A percentile compares a stretch with the other conserved stretches of the same genome.
phyloP scores from a whole-genome alignment of 2,797 vertebrate species.

The Micropoecilia bifurca region DNA sequence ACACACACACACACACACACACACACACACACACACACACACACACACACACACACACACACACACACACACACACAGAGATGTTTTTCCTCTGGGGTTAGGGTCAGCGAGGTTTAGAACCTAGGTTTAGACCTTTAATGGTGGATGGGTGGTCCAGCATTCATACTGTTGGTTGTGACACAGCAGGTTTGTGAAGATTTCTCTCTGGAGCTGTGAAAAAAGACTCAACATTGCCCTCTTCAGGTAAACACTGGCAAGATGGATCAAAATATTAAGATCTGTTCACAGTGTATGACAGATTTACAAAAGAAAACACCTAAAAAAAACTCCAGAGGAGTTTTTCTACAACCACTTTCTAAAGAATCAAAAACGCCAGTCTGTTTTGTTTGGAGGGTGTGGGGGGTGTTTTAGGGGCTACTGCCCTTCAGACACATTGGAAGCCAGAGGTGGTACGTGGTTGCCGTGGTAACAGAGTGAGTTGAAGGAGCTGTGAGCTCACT shows the following conservation, averaged over 20 bases:
- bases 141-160: slow-evolving; percentile 83
- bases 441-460: slow-evolving; percentile 79
- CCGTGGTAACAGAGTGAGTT: slow-evolving; percentile 82
- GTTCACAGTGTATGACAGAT: not conserved
- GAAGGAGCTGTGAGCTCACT: slow-evolving; percentile 79
- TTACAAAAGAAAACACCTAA: not conserved
- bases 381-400: slow-evolving; percentile 20
- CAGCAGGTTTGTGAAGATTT: slow-evolving; percentile 71
- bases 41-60: not conserved
- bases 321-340: not conserved
- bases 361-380: slow-evolving; percentile 25
- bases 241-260: slow-evolving; percentile 60
- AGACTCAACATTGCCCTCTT: slow-evolving; percentile 88
- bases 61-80: not conserved
- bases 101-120: slow-evolving; percentile 70
- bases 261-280: not conserved
- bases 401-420: slow-evolving; percentile 1
- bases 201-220: slow-evolving; percentile 45
- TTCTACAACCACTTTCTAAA: not conserved
- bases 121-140: slow-evolving; percentile 57
- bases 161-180: slow-evolving; percentile 66
- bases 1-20: not conserved
- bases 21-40: slow-evolving; percentile 4
- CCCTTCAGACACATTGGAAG: slow-evolving; percentile 65
- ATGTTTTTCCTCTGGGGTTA: slow-evolving; percentile 63